Conservation (phyloP, 2,113 vertebrate species). For the Dromaius novaehollandiae region DNA sequence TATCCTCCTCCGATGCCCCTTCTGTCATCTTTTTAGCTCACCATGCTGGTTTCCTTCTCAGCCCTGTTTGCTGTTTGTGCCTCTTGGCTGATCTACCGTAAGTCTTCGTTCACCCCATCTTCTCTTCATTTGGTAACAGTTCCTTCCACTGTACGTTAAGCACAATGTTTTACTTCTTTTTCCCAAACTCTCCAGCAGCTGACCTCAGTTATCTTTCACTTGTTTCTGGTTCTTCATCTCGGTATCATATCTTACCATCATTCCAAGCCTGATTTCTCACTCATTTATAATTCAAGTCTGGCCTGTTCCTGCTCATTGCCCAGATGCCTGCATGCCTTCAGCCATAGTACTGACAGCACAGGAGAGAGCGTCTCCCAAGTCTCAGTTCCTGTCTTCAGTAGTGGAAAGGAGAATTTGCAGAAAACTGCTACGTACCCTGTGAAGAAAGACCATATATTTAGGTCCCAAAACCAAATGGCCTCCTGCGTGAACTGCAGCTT, state of each 20-base stretch:
- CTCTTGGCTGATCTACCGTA: background rate
- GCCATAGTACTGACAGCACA: background rate
- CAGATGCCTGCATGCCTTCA: background rate
- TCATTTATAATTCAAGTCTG: background rate
- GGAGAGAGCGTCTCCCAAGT: background rate
- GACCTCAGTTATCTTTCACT: background rate
- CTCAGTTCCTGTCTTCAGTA: background rate
- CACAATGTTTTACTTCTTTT: background rate
- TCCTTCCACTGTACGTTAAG: background rate
- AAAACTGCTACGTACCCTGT: background rate
- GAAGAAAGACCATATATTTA: background rate
- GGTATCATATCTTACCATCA: fast-evolving
- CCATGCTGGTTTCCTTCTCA: background rate
- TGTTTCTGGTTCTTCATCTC: background rate
- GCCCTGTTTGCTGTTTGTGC: too few relatives aligned
- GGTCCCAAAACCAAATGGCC: background rate
- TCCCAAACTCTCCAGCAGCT: background rate
- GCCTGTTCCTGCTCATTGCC: background rate
- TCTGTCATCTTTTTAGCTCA: background rate
- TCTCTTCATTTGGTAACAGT: background rate
- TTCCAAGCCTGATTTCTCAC: background rate
- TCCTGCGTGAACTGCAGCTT: background rate
- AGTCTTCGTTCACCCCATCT: background rate
- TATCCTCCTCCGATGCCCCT: background rate
- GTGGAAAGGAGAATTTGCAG: background rate